Percentiles rank a stretch among this genome's conserved stretches.
Evolutionary conservation across 30 jellyfish, hydroid and myxozoan genomes (phyloP).

Genomic region (Pseudorhiza aurosa): DNA sequence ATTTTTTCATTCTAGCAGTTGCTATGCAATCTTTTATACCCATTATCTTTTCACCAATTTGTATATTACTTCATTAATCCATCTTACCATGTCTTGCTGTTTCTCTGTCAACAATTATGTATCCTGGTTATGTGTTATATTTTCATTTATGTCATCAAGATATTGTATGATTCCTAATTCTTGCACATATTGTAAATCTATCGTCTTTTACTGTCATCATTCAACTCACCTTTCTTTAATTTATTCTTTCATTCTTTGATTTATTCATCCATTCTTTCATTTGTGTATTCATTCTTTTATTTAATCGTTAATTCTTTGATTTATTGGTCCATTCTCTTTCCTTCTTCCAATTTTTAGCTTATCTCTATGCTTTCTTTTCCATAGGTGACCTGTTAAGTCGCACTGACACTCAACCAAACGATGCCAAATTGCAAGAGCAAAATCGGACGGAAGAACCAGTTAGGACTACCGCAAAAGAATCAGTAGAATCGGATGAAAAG

Average conservation of each 20-base stretch:
- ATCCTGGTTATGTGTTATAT: too few relatives aligned
- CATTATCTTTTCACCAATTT: not conserved
- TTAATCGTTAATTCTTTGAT: not conserved
- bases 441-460: slow-evolving; percentile 11
- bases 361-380: not conserved
- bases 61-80: not conserved
- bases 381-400: slow-evolving; percentile 78
- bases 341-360: not conserved
- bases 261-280: not conserved
- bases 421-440: slow-evolving; percentile 6
- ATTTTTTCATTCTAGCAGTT: too few relatives aligned
- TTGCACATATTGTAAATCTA: too few relatives aligned
- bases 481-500: slow-evolving; percentile 9
- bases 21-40: not conserved
- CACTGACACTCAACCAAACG: slow-evolving; percentile 44
- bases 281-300: not conserved
- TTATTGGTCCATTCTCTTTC: not conserved
- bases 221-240: not conserved
- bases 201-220: not conserved
- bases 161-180: too few relatives aligned
- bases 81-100: too few relatives aligned
- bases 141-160: too few relatives aligned
- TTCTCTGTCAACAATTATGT: too few relatives aligned
- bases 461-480: slow-evolving; percentile 3
- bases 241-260: not conserved